phyloP scores from a whole-genome alignment of 2,797 vertebrate genomes.

The Anguilla obscura region DNA sequence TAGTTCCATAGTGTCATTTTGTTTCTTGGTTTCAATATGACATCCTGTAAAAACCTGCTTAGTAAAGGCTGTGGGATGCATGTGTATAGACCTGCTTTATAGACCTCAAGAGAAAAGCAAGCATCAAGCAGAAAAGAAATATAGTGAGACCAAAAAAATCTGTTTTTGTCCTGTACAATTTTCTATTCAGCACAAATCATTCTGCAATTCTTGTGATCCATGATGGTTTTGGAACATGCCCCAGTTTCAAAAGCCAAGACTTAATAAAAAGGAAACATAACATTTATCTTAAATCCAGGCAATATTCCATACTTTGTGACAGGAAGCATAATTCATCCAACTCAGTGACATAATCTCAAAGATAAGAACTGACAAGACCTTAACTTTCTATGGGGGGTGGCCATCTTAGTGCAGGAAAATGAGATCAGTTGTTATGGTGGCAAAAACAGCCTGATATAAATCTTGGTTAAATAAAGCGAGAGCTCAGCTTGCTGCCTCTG shows the following conservation, averaged over 20 bases:
- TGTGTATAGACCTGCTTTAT: background rate
- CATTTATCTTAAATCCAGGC: conserved; percentile 41
- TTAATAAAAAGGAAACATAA: conserved; percentile 21
- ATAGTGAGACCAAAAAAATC: background rate
- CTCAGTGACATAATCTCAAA: conserved; percentile 31
- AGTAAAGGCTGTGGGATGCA: background rate
- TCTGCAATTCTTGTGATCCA: conserved; percentile 24
- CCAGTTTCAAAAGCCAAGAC: conserved; percentile 28
- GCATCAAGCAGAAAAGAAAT: background rate
- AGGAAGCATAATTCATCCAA: conserved; percentile 36
- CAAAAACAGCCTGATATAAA: background rate
- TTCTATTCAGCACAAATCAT: background rate
- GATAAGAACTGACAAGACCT: conserved; percentile 32
- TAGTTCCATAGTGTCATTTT: background rate
- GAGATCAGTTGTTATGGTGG: background rate
- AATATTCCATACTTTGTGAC: conserved; percentile 38
- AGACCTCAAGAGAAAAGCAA: background rate
- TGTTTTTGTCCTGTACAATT: background rate
- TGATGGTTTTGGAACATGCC: conserved; percentile 26
- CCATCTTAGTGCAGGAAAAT: background rate
- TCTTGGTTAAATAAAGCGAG: background rate
- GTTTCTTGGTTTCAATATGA: background rate
- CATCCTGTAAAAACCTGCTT: background rate
- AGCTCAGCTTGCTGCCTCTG: background rate
- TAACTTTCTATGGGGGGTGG: background rate